These are phyloP conservation scores for Hapalemur alaotrensis DNA, from an alignment of 2,797 vertebrate genomes.

Conservation along the genomic window DNA sequence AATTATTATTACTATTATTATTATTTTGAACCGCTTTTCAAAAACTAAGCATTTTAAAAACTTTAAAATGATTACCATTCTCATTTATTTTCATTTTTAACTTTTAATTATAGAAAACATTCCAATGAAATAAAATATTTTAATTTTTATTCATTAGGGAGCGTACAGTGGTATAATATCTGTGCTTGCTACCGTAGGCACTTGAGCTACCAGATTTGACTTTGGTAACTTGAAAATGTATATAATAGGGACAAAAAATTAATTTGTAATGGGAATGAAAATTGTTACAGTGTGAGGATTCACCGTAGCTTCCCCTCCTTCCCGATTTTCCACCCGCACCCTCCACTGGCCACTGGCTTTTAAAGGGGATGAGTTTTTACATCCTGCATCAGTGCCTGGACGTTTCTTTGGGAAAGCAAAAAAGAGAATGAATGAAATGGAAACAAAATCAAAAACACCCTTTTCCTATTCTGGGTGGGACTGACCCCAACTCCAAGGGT, in stretches of 20 bases:
- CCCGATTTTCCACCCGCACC: background rate
- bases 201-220: background rate
- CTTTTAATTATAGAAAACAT: slow-evolving; percentile 9
- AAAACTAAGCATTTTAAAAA: slow-evolving; percentile 28
- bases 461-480: background rate
- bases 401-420: background rate
- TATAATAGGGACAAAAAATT: background rate
- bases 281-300: background rate
- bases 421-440: background rate
- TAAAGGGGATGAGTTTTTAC: background rate
- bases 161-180: background rate
- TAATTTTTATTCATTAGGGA: background rate
- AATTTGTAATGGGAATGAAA: background rate
- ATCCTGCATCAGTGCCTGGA: background rate
- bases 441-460: background rate
- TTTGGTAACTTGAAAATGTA: background rate
- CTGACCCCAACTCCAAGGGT: background rate
- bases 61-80: background rate
- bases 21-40: slow-evolving; percentile 73
- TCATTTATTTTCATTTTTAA: slow-evolving; percentile 14
- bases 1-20: slow-evolving; percentile 65
- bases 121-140: background rate
- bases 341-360: background rate
- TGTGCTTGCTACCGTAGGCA: background rate
- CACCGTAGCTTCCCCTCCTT: background rate